Evolutionary conservation across 1,140 invertebrate genomes (phyloP).

Genomic region (Heterodera schachtii): DNA sequence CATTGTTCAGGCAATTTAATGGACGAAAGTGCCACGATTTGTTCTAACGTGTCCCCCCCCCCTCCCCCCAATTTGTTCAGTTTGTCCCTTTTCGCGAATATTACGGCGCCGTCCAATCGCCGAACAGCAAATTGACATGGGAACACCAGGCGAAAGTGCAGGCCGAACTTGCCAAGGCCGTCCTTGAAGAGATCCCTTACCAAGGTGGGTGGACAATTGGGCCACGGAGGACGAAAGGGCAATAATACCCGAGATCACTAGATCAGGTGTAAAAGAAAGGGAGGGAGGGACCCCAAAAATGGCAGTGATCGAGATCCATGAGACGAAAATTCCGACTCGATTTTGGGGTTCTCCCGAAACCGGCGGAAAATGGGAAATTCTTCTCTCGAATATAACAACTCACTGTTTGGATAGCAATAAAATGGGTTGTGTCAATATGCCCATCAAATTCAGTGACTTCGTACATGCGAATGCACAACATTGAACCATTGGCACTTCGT

Average conservation of each 20-base stretch:
- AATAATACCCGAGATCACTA: too few relatives aligned
- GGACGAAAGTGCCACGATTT: background rate
- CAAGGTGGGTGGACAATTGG: background rate
- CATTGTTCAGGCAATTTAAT: constrained; percentile 37
- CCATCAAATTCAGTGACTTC: background rate
- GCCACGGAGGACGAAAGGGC: too few relatives aligned
- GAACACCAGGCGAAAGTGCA: constrained; percentile 21
- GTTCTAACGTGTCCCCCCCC: background rate
- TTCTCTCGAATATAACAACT: too few relatives aligned
- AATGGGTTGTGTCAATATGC: too few relatives aligned
- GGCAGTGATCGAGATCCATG: too few relatives aligned
- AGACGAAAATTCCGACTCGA: too few relatives aligned
- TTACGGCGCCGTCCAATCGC: background rate
- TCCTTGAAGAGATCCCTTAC: constrained; percentile 24
- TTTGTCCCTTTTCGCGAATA: constrained; percentile 31
- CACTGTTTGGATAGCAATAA: too few relatives aligned
- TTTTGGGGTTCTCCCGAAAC: too few relatives aligned
- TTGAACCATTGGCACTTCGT: background rate
- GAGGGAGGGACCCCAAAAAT: too few relatives aligned
- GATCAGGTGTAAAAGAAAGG: too few relatives aligned
- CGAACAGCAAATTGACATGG: background rate
- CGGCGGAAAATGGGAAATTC: too few relatives aligned
- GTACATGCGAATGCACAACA: constrained; percentile 13
- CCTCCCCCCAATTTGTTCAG: constrained; percentile 13
- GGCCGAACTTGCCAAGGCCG: constrained; percentile 16